Evolutionary conservation across 2,888 invertebrate genomes (phyloP), one percentile per base, ranked within the genome.

Genomic region (Cephalotes varians): DNA sequence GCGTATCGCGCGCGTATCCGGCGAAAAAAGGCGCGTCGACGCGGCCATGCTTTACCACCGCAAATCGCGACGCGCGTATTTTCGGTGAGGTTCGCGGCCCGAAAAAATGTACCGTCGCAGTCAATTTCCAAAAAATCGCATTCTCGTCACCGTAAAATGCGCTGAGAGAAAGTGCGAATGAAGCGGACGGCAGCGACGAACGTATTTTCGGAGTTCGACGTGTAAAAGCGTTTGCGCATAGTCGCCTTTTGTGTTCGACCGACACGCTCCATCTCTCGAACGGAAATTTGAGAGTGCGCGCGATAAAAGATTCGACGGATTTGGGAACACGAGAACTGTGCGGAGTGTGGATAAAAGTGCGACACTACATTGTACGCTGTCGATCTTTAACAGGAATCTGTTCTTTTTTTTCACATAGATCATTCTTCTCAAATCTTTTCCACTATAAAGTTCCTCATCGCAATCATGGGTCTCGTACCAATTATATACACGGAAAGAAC

Each of bases 11-110:
- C 25, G 67, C 56, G 58, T n/a, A n/a, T 65, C 54, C 69, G 64
- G 81, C 54, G 79, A 73, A 64, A 67, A 85, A 81, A 85, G 58
- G 56, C 84, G 54, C 82, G 81, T 86, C 49, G 83, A 81, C 82
- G 34, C 71, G 28, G n/a, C 64, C 40, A 54, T 77, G 72, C 47
- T 67, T 81, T 81, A 79, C 83, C 49, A 54, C 73, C 74, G 73
- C 44, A 28, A 85, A 77, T 80, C 74, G 54, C 18, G 47, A 31
- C 34, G 73, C 81, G 37, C 10, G 60, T 28, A 56, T 77, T 67
- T 77, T 69, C 56, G 37, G 18, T 31, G 69, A 34, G 18, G 25
- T 10, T 56, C 56, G 37, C 51, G 44, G 69, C 31, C 15, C 77
- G 44, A 65, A 80, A 34, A 84, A 62, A 37, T 28, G 34, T 60